These are phyloP conservation scores for Pipistrellus pipistrellus DNA, from an alignment of 2,797 vertebrate species.

Conservation along the genomic window DNA sequence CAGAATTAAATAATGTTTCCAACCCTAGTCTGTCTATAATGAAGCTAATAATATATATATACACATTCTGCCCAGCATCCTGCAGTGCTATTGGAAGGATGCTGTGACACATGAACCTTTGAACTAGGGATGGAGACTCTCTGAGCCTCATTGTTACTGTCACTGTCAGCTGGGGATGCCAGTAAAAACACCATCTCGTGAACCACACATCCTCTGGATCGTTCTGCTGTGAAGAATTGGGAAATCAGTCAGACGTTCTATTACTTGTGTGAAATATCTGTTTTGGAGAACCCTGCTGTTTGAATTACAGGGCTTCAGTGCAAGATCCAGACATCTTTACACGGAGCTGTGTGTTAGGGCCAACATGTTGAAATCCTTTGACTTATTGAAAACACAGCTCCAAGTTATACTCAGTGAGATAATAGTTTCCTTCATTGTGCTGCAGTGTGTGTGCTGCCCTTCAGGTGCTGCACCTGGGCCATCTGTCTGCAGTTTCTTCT, in stretches of 20 bases:
- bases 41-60: neutral
- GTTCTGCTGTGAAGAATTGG: constrained; percentile 31
- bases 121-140: neutral
- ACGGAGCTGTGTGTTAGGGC: neutral
- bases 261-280: constrained; percentile 56
- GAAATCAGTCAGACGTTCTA: constrained; percentile 42
- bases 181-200: constrained; percentile 17
- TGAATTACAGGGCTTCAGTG: constrained; percentile 43
- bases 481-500: constrained; percentile 56
- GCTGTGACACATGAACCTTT: neutral
- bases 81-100: neutral
- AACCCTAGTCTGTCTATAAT: neutral
- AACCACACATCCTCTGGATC: neutral
- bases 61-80: neutral
- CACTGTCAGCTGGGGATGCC: neutral
- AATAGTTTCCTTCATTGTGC: constrained; percentile 53
- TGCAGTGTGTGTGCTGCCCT: neutral
- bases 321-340: constrained; percentile 54
- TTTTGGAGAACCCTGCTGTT: constrained; percentile 43
- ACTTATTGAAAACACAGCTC: constrained; percentile 49
- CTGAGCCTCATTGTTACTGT: neutral
- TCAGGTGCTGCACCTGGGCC: neutral
- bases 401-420: constrained; percentile 31
- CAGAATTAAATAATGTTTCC: neutral
- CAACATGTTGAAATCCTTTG: constrained; percentile 45